Evolutionary conservation across 2,888 invertebrate species (phyloP).

Genomic region (Osmoderma eremita): DNA sequence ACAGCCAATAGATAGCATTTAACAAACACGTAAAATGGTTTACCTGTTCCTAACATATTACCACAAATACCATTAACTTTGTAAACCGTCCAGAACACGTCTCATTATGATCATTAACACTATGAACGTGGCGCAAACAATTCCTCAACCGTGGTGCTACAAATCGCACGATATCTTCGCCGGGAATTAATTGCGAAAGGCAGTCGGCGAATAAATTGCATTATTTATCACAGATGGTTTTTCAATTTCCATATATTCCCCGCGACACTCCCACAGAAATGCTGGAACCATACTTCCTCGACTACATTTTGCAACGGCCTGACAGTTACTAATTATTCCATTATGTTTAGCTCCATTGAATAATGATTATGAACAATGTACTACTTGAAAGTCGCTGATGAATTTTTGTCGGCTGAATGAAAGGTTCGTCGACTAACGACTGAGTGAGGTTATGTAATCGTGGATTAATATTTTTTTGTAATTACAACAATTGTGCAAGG

Average conservation of each 20-base stretch:
- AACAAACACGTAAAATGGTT: slow-evolving; percentile 5
- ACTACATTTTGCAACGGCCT: slow-evolving; percentile 32
- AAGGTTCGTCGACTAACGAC: slow-evolving; percentile 14
- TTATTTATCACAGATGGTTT: slow-evolving; percentile 39
- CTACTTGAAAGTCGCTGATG: slow-evolving; percentile 23
- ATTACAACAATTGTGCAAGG: slow-evolving; percentile 29
- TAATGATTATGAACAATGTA: slow-evolving; percentile 36
- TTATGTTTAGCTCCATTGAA: slow-evolving; percentile 36
- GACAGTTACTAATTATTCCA: slow-evolving; percentile 42
- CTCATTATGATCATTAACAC: slow-evolving; percentile 8
- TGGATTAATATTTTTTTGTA: slow-evolving; percentile 18
- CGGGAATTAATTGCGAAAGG: slow-evolving; percentile 41
- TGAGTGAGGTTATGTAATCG: slow-evolving; percentile 8
- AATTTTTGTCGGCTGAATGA: slow-evolving; percentile 17
- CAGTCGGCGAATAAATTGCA: slow-evolving; percentile 42
- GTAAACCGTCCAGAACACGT: slow-evolving; percentile 6
- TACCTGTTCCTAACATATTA: slow-evolving; percentile 10
- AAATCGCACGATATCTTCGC: slow-evolving; percentile 30
- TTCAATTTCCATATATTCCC: slow-evolving; percentile 39
- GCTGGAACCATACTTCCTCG: slow-evolving; percentile 20
- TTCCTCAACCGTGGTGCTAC: slow-evolving; percentile 3
- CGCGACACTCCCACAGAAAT: slow-evolving; percentile 39
- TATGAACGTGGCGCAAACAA: neutral
- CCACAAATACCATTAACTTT: slow-evolving; percentile 11
- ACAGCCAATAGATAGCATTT: neutral